Base-by-base conservation (phyloP, 2,888 invertebrate genomes). In the Ornithoptera alexandrae region DNA sequence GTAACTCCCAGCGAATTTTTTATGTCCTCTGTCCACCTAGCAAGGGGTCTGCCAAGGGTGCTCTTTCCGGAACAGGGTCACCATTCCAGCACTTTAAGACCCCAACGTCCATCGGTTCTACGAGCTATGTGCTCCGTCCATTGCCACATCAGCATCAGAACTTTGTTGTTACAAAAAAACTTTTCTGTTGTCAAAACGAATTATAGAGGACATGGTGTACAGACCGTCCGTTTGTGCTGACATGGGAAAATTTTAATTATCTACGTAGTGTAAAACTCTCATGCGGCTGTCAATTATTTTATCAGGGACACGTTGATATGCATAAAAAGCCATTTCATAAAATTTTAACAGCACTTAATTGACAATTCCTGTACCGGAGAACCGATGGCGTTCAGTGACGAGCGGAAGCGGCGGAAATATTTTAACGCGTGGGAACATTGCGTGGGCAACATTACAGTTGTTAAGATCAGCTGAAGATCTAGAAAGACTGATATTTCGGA, bases 301-400 rank as follows among this genome's bases (percentile, higher is more conserved):
- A 69, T 69, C 69, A 66, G 69, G 62, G 46, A 69, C 66, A 69
- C 62, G 67, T 61, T 65, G 65, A 63, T 64, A 61, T 65, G 68
- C 61, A 67, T 72, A 67, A 62, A 66, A 64, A 62, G 61, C 69
- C 61, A 62, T 67, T 62, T 67, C 71, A 65, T 66, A 72, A 74
- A 75, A 73, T 76, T 75, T 77, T 72, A 77, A 77, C 74, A 72
- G 72, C 71, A 20, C 72, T 67, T 74, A 74, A 76, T 77, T 75
- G 74, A 71, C 73, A 69, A 72, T 75, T 75, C 74, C 77, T 74
- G 76, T 74, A 64, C 71, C 67, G 71, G 69, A 30, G 69, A 58
- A 36, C 30, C 57, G 42, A 18, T 20, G 46, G 20, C 22, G 58
- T 62, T 65, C 20, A 50, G 58, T 65, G 58, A 65, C 3, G 50